A percentile compares a stretch with the other conserved stretches of the same genome.
Conservation (phyloP, 2,888 invertebrate genomes). For the Chesias legatella region DNA sequence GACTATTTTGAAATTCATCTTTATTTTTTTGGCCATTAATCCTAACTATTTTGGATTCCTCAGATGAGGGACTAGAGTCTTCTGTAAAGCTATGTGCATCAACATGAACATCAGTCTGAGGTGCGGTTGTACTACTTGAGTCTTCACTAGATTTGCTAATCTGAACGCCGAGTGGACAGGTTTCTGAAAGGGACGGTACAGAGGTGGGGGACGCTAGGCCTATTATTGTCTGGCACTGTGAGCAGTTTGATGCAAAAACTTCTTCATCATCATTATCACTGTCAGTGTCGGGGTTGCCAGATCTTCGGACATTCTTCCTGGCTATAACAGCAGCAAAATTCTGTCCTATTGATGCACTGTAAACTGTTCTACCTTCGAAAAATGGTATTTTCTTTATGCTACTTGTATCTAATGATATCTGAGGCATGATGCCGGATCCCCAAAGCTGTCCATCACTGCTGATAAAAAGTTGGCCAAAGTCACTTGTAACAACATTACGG, state of each 20-base stretch:
- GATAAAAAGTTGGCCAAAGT: conserved; percentile 82
- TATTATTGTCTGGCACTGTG: conserved; percentile 81
- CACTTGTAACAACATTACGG: conserved; percentile 81
- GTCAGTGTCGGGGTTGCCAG: conserved; percentile 80
- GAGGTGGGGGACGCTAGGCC: conserved; percentile 80
- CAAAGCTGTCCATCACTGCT: conserved; percentile 85
- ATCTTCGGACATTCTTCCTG: conserved; percentile 79
- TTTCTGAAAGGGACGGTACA: conserved; percentile 82
- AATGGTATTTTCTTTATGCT: conserved; percentile 84
- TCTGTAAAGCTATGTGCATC: conserved; percentile 78
- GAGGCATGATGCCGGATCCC: conserved; percentile 85
- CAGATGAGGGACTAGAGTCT: conserved; percentile 79
- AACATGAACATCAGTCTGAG: conserved; percentile 78
- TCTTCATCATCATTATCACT: conserved; percentile 82
- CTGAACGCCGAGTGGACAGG: conserved; percentile 82
- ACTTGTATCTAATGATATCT: conserved; percentile 81
- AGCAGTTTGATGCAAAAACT: conserved; percentile 83
- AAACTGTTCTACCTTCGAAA: conserved; percentile 84
- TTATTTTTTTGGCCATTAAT: conserved; percentile 56
- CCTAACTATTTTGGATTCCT: conserved; percentile 75
- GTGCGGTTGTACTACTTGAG: conserved; percentile 81
- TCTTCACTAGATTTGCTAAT: conserved; percentile 82
- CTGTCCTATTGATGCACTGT: conserved; percentile 86
- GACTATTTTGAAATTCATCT: conserved; percentile 44
- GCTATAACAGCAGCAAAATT: conserved; percentile 88